Base-by-base conservation (phyloP, 2,797 vertebrate species). In the Coregonus sp. region DNA sequence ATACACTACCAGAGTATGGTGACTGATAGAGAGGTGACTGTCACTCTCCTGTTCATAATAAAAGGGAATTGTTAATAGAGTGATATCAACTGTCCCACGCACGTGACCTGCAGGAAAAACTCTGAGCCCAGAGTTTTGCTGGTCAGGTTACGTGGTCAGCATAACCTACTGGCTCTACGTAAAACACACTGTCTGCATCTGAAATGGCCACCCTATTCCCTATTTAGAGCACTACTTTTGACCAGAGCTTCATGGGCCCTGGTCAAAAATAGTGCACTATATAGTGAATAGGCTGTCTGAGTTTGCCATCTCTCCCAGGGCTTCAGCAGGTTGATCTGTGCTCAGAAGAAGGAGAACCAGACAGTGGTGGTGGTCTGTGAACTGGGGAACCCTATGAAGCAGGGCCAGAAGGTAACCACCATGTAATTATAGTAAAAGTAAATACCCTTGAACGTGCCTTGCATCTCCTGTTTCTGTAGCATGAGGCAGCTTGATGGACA, bases 311-410 rank as follows among this genome's bases (percentile, higher is more conserved):
- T 51, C 51, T 20, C 25, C 16, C 71, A 94, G 95, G 90, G 89
- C 0, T 92, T 92, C 69, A 88, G 92, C 86, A 93, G 90, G 78
- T 89, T 96, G 54, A 88, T 89, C 50, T 97, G 96, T 84, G 88
- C 90, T 40, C 94, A 94, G 82, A 94, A 80, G 88, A 96, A 95
- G 84, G 93, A 95, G 70, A 96, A 96, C 0, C 92, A 92, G 69
- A 94, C 89, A 4, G 88, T 88, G 0, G 51, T 94, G 25, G 93
- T 96, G 72, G 82, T 94, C 61, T 97, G 96, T 16, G 95, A 97
- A 80, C 35, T 97, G 78, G 96, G 96, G 16, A 96, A 97, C 86
- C 96, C 96, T 70, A 95, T 97, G 96, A 93, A 93, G 83, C 87
- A 84, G 0, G 89, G 87, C 0, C 68, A 86, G 9, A 78, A 0